Evolutionary conservation across 2,888 invertebrate genomes (phyloP).

Genomic region (Melanostoma mellinum): DNA sequence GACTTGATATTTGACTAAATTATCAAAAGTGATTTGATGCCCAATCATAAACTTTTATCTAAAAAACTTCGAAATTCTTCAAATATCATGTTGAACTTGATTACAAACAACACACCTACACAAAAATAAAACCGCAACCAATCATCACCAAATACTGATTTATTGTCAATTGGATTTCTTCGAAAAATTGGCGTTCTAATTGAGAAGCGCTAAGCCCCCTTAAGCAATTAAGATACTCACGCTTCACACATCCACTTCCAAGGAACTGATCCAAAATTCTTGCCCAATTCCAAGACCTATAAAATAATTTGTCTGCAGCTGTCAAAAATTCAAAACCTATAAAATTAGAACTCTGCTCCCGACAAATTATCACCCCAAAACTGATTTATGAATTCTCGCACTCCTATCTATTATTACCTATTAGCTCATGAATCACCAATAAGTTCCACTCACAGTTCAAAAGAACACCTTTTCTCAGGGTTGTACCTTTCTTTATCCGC

Average conservation of each 20-base stretch:
- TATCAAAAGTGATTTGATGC: too few species aligned
- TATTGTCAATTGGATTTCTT: not conserved
- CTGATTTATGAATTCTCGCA: slow-evolving; percentile 59
- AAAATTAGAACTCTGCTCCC: slow-evolving; percentile 68
- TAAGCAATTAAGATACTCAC: slow-evolving; percentile 31
- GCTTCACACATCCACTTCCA: slow-evolving; percentile 13
- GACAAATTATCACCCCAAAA: slow-evolving; percentile 71
- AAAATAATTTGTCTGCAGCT: slow-evolving; percentile 61
- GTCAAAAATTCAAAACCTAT: slow-evolving; percentile 45
- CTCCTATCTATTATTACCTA: slow-evolving; percentile 64
- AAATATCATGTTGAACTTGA: not conserved
- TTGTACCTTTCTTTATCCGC: slow-evolving; percentile 14
- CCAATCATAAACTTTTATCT: too few species aligned
- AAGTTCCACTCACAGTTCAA: slow-evolving; percentile 59
- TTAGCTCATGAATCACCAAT: slow-evolving; percentile 69
- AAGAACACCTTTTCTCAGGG: slow-evolving; percentile 50
- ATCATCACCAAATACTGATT: not conserved
- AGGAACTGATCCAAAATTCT: slow-evolving; percentile 4
- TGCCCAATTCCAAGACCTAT: slow-evolving; percentile 29
- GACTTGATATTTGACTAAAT: too few species aligned
- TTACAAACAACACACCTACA: not conserved
- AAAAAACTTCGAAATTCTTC: too few species aligned
- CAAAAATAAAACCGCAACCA: slow-evolving; percentile 3
- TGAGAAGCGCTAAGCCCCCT: slow-evolving; percentile 10
- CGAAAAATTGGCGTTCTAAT: not conserved